Evolutionary conservation across 2,888 invertebrate species (phyloP), one percentile per base, ranked within the genome.

Genomic region (Spodoptera exigua): DNA sequence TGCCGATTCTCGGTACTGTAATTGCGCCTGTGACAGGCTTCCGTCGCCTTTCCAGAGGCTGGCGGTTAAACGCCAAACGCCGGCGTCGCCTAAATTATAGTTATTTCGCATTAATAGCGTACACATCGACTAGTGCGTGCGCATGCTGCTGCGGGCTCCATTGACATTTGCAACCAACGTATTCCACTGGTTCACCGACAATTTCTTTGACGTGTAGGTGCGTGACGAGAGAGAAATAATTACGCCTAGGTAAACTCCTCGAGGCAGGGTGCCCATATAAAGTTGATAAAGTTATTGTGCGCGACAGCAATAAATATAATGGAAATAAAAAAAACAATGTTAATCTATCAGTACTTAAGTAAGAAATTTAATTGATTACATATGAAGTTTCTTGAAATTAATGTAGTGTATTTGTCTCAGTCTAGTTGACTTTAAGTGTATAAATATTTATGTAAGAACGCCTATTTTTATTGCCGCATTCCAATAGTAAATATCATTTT

Each of bases 11-110:
- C 85, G 87, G 93, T 92, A 93, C 89, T 85, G 90, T 93, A 94
- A 94, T 94, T 94, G 93, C 88, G 85, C 69, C 84, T 92, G 92
- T 93, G 94, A 93, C 94, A 94, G 93, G 90, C 93, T 93, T 92
- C 93, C 92, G 92, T 93, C 92, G 92, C 90, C 86, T 89, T 86
- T 84, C 85, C 86, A 85, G 88, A 81, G 88, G 85, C 88, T 84
- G 88, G 82, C 86, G 85, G 88, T 88, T 87, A 83, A 84, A 85
- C 87, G 87, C 86, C 89, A 86, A 89, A 87, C 89, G 86, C 84
- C 81, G 79, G 78, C 83, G 84, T 87, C 85, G 72, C 82, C 87
- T 87, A 90, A 91, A 93, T 93, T 89, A 92, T 91, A 91, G 93
- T 92, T 90, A 92, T 92, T 93, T 89, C 78, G 84, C 89, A 90